phyloP scores from a whole-genome alignment of 2,113 vertebrate species.

The Siphamia tubifer region DNA sequence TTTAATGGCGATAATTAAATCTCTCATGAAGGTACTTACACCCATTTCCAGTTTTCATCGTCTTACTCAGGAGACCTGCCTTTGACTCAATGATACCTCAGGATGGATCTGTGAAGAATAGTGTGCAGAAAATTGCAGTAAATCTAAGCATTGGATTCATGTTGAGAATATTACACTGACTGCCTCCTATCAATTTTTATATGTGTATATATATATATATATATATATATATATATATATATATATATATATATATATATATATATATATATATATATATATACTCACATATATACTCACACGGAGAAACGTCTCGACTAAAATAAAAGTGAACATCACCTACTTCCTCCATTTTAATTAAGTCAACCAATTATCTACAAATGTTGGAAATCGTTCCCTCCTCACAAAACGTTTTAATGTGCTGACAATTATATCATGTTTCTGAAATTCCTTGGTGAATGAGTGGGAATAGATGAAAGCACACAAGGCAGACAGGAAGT shows the following conservation, averaged over 20 bases:
- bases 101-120: slow-evolving; percentile 23
- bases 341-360: background rate
- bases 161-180: slow-evolving; percentile 17
- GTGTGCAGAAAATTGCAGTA: slow-evolving; percentile 38
- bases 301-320: background rate
- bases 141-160: slow-evolving; percentile 43
- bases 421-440: background rate
- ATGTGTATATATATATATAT: no score
- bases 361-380: background rate
- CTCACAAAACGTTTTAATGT: slow-evolving; percentile 4
- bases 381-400: background rate
- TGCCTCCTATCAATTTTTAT: slow-evolving; percentile 46
- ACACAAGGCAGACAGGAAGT: no score
- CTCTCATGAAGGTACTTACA: slow-evolving; percentile 74
- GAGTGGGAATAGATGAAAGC: background rate
- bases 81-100: slow-evolving; percentile 52
- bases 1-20: slow-evolving; percentile 85
- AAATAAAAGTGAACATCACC: slow-evolving; percentile 17
- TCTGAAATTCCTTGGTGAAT: background rate
- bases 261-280: no score
- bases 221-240: no score
- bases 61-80: slow-evolving; percentile 64
- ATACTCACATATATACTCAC: no score
- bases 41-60: slow-evolving; percentile 72
- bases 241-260: no score